Conservation (phyloP, 1,140 invertebrate species). For the Brachionus koreanus region DNA sequence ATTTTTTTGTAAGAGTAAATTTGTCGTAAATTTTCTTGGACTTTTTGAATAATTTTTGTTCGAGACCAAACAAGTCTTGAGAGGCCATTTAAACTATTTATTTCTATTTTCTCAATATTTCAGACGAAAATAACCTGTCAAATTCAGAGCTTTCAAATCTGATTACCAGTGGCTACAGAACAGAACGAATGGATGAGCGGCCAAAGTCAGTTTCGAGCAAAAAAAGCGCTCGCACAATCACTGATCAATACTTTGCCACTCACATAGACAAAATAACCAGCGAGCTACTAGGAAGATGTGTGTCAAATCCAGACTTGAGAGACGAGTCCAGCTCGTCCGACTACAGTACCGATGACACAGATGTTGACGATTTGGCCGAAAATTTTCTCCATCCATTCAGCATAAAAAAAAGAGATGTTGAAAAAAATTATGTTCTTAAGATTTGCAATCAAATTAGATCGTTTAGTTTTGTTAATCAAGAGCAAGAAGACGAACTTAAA, state of each 20-base stretch:
- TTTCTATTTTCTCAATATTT: too few relatives aligned
- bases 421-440: conserved; percentile 1
- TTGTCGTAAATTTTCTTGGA: too few relatives aligned
- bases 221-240: not conserved
- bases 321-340: not conserved
- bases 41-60: too few relatives aligned
- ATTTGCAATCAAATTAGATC: conserved; percentile 14
- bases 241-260: not conserved
- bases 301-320: not conserved
- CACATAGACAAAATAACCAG: not conserved
- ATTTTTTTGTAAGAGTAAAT: too few relatives aligned
- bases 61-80: too few relatives aligned
- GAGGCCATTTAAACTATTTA: too few relatives aligned
- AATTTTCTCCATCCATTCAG: not conserved
- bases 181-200: not conserved
- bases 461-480: not conserved
- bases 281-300: not conserved
- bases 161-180: not conserved
- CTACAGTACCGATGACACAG: not conserved
- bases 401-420: not conserved
- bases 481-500: not conserved
- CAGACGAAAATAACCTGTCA: not conserved
- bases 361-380: not conserved
- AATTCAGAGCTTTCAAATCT: not conserved
- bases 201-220: not conserved